Conservation (phyloP, 2,797 vertebrate genomes). For the Clarias laeviceps region DNA sequence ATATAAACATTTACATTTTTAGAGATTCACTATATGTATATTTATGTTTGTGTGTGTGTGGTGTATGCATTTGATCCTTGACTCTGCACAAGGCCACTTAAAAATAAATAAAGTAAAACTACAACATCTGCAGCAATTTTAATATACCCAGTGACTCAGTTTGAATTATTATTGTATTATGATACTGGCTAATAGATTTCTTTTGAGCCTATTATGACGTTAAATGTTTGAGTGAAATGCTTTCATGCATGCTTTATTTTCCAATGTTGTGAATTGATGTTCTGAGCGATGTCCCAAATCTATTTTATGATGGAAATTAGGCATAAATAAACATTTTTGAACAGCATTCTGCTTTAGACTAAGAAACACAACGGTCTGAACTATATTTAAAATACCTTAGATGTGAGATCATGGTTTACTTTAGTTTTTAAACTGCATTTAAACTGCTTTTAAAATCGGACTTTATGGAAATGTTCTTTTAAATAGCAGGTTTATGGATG, state of each 20-base stretch:
- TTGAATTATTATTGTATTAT: neutral
- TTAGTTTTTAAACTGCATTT: conserved; percentile 1
- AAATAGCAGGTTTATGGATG: conserved; percentile 15
- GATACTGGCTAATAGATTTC: neutral
- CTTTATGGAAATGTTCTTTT: conserved; percentile 16
- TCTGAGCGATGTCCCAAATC: neutral
- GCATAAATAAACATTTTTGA: neutral
- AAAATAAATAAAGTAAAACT: neutral
- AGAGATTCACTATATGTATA: no score
- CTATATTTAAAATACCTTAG: neutral
- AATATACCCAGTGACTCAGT: neutral
- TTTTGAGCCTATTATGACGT: neutral
- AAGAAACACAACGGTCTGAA: neutral
- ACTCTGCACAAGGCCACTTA: neutral
- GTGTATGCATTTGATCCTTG: neutral
- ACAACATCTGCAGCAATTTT: neutral
- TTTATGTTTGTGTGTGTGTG: no score
- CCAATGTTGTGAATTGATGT: neutral
- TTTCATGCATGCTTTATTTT: neutral
- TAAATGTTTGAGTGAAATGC: neutral
- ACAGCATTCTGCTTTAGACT: neutral
- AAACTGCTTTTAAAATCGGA: conserved; percentile 2
- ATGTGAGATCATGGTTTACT: neutral
- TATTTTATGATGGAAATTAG: neutral
- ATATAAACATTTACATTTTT: no score